These are phyloP conservation scores for Caenorhabditis parvicauda DNA, from an alignment of 2,888 invertebrate genomes.

Conservation along the genomic window DNA sequence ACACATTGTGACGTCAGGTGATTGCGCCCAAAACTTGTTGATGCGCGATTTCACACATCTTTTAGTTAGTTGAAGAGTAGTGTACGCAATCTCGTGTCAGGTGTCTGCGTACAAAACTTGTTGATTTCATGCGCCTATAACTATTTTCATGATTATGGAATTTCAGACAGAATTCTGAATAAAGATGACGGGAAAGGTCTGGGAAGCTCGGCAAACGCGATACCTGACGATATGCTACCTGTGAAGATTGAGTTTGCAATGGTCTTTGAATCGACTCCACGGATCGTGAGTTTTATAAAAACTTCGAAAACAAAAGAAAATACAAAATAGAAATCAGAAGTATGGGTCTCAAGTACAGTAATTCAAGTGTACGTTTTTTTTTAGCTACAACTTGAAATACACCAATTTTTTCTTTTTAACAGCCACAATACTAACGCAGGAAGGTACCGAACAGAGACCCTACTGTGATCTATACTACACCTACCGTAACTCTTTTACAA, in stretches of 20 bases:
- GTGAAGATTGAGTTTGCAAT: conserved; percentile 38
- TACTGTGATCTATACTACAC: too few species aligned
- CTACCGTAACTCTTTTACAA: too few species aligned
- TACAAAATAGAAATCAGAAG: too few species aligned
- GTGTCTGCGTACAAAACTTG: too few species aligned
- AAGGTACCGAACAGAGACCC: neutral
- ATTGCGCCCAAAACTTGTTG: too few species aligned
- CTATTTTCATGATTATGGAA: neutral
- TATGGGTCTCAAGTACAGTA: too few species aligned
- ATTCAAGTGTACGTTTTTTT: too few species aligned
- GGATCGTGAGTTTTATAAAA: neutral
- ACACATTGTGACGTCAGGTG: too few species aligned
- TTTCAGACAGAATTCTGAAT: conserved; percentile 40
- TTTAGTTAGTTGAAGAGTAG: too few species aligned
- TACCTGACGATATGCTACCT: conserved; percentile 39
- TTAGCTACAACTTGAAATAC: neutral
- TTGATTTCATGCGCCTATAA: too few species aligned
- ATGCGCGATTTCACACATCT: too few species aligned
- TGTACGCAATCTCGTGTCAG: too few species aligned
- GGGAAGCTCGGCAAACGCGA: conserved; percentile 27
- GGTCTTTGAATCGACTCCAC: conserved; percentile 19
- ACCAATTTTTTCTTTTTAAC: neutral
- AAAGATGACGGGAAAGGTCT: conserved; percentile 50
- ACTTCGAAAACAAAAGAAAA: neutral
- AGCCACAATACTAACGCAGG: neutral